These are phyloP conservation scores for Chaetura pelagica DNA, from an alignment of 2,113 vertebrate genomes.

Conservation along the genomic window DNA sequence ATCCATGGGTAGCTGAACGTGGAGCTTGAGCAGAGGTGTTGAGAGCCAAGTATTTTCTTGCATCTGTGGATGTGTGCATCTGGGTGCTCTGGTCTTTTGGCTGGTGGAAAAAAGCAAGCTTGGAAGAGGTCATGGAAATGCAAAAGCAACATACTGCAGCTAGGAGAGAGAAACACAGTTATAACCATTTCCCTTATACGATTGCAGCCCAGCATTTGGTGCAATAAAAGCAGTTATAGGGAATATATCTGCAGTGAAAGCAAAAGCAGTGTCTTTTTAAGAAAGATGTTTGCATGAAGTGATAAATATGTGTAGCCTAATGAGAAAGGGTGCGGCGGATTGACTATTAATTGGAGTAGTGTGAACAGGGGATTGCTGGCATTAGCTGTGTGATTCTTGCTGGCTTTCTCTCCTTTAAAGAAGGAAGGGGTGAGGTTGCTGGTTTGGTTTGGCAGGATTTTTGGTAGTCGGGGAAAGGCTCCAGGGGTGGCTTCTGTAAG, in stretches of 20 bases:
- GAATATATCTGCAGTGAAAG: conserved; percentile 22
- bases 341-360: conserved; percentile 59
- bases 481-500: too few relatives aligned
- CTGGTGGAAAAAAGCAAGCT: neutral
- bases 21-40: neutral
- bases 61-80: accelerated
- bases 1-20: neutral
- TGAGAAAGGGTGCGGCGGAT: neutral
- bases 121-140: neutral
- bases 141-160: neutral
- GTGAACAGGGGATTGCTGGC: neutral
- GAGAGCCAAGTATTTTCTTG: neutral
- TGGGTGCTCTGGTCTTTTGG: neutral
- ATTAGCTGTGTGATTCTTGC: conserved; percentile 29
- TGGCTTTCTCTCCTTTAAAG: conserved; percentile 46
- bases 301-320: conserved; percentile 38
- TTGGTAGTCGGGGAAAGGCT: too few relatives aligned
- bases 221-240: conserved; percentile 38
- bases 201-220: conserved; percentile 37
- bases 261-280: conserved; percentile 49
- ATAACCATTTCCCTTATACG: neutral
- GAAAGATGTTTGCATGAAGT: conserved; percentile 9
- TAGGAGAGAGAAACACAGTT: neutral
- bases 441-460: too few relatives aligned
- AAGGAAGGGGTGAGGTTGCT: neutral